A percentile compares a stretch with the other conserved stretches of the same genome.
Evolutionary conservation across 2,797 vertebrate genomes (phyloP).

Genomic region (Erethizon dorsatum): DNA sequence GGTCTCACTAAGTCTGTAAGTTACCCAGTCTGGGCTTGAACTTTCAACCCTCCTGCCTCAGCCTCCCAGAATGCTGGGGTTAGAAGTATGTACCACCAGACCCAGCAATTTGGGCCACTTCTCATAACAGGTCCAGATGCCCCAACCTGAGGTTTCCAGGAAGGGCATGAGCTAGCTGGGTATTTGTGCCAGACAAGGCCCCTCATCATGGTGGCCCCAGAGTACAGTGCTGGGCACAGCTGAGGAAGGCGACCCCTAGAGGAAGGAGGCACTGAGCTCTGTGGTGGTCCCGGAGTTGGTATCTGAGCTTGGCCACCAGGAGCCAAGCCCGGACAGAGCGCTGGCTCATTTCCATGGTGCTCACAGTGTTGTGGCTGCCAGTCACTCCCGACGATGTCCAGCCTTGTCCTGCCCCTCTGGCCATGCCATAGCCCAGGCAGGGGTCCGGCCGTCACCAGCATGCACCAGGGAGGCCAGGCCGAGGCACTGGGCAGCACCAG

Average conservation of each 20-base stretch:
- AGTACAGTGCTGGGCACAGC: neutral
- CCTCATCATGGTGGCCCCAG: neutral
- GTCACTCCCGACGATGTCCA: neutral
- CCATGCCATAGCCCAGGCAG: neutral
- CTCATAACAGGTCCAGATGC: no score
- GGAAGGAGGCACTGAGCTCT: neutral
- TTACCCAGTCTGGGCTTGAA: neutral
- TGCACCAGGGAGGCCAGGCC: neutral
- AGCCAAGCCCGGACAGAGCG: neutral
- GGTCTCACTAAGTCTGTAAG: neutral
- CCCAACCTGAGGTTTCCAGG: fast-evolving
- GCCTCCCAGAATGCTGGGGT: neutral
- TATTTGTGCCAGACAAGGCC: neutral
- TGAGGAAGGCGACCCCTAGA: neutral
- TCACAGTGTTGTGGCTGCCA: neutral
- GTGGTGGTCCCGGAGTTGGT: neutral
- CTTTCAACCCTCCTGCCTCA: neutral
- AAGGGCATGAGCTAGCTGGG: neutral
- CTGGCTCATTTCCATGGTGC: neutral
- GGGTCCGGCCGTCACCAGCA: neutral
- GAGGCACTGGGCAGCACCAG: constrained; percentile 24
- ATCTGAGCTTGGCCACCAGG: neutral
- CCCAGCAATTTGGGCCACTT: neutral
- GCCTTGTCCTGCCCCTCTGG: constrained; percentile 43
- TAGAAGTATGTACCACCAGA: neutral